Base-by-base conservation (phyloP, 2,797 vertebrate genomes). In the Clangula hyemalis region DNA sequence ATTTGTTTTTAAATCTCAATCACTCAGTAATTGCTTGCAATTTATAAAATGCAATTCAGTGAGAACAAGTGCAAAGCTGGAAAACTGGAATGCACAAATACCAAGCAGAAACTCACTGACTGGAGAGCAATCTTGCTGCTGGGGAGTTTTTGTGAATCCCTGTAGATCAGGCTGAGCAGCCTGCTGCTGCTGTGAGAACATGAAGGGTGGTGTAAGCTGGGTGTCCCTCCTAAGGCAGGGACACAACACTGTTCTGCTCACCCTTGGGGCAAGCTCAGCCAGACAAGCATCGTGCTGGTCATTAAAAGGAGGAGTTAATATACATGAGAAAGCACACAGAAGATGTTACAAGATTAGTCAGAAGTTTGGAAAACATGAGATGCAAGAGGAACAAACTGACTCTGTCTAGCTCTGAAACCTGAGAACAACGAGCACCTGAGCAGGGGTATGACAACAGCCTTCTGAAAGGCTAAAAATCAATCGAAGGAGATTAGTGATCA, bases 51-150 rank as follows among this genome's bases (percentile, higher is more conserved):
- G 43, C 56, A 62, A 30, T 22, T 82, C 57, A 38, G 6, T 21
- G 56, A 78, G 51, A 24, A 58, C 12, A 69, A 85, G 57, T 21
- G 39, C 36, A 78, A 78, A 85, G 58, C 36, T 43, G 58, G 71
- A 2, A 13, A 36, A 54, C n/a, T 70, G 77, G 76, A 62, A 13
- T 38, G 74, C 57, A 66, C 32, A 36, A 32, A 19, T 45, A 27
- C 13, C 0, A 0, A 2, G 14, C 38, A 56, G 74, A 60, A 53
- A 11, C 15, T 8, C 21, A 24, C 28, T 10, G 41, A 10, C 36
- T 51, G 62, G 60, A 58, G 22, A 36, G 4, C 71, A 49, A 36
- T 3, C 8, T n/a, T 53, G 60, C 45, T 45, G 64, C 51, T 45
- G 75, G 34, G 32, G 21, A 30, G 28, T 2, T 24, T 30, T 1